Base-by-base conservation (phyloP, 2,888 invertebrate genomes). In the Elmis aenea region DNA sequence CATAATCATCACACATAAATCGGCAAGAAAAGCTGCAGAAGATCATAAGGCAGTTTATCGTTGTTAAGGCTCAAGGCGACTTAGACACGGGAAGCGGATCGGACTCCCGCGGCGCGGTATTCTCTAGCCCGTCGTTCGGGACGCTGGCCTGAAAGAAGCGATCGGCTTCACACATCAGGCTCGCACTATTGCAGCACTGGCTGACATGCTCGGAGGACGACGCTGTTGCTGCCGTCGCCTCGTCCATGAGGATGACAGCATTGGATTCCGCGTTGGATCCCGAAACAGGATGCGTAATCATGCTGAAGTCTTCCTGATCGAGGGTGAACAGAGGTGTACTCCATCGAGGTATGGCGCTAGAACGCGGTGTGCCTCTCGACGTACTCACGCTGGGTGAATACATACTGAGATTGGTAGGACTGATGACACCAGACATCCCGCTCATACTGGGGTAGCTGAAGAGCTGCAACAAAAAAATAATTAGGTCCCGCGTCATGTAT, bases 251-350 rank as follows among this genome's bases (percentile, higher is more conserved):
- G 57, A 83, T 77, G 33, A 83, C 83, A 45, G 84, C 79, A 58
- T 79, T 79, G 44, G 77, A 74, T 51, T 80, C 79, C 21, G 77
- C 73, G 58, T 68, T 73, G 29, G 78, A 71, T 26, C 77, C 75
- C 18, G 77, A 71, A 23, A 77, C 75, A 18, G 81, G 76, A 58
- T 75, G 86, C 31, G 91, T 84, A 73, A 91, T 90, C 78, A 94
- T 89, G 64, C 85, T 90, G 71, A 95, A 94, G 71, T 95, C 94
- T 64, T 94, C 94, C 64, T 67, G 67, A 46, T 95, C 95, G 58
- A 91, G 72, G 52, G 93, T 83, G 73, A 93, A 92, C 32, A 89
- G 83, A 26, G 77, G 76, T 32, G 86, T 79, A 64, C 84, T 90
- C 93, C 93, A 94, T 59, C 92, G 81, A 44, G 74, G 78, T 42